Evolutionary conservation across 2,113 vertebrate genomes (phyloP).

Genomic region (Gadus chalcogrammus): DNA sequence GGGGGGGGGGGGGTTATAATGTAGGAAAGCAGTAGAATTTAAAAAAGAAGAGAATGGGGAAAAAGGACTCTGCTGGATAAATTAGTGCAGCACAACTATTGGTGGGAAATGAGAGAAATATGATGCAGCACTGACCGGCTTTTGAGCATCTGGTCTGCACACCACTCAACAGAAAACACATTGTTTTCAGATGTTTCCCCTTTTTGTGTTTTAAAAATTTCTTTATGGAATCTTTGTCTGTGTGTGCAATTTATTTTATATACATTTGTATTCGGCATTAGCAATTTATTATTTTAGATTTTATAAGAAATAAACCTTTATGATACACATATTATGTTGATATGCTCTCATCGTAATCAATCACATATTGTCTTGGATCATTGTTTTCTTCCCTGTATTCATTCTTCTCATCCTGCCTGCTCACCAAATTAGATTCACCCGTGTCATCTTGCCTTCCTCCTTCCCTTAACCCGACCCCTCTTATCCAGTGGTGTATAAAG

Average conservation of each 20-base stretch:
- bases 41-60: too few species aligned
- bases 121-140: background rate
- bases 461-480: background rate
- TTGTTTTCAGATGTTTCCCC: too few species aligned
- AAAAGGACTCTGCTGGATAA: background rate
- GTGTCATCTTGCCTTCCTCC: background rate
- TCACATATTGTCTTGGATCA: background rate
- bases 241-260: background rate
- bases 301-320: too few species aligned
- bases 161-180: too few species aligned
- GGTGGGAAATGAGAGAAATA: background rate
- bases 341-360: too few species aligned
- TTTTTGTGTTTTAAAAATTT: too few species aligned
- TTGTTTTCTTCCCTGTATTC: background rate
- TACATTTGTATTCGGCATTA: too few species aligned
- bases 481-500: background rate
- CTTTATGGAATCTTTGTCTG: too few species aligned
- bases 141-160: too few species aligned
- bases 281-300: too few species aligned
- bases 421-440: slow-evolving; percentile 10
- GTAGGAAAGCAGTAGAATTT: background rate
- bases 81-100: background rate
- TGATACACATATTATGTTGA: too few species aligned
- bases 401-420: slow-evolving; percentile 4
- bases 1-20: too few species aligned